A percentile compares a stretch with the other conserved stretches of the same genome.
These are phyloP conservation scores for Myiothlypis coronata DNA, from an alignment of 2,797 vertebrate genomes.

Conservation along the genomic window DNA sequence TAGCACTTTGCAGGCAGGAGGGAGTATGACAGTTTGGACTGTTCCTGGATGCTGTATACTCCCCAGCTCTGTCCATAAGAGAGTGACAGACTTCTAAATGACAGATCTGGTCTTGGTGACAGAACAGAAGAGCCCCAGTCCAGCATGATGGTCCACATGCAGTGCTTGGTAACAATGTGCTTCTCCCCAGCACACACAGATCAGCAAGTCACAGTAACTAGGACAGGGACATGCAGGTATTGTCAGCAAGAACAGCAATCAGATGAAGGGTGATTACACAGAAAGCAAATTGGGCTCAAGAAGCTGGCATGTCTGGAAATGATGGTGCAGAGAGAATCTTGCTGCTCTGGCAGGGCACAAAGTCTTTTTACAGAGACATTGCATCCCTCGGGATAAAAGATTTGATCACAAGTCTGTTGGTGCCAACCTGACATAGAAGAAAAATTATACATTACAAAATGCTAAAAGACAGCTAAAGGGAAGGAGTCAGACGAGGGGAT, in stretches of 20 bases:
- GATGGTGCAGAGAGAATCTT: background rate
- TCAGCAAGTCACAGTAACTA: background rate
- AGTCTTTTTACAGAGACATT: conserved; percentile 37
- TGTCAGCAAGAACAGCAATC: background rate
- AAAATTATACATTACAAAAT: conserved; percentile 57
- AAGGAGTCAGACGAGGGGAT: background rate
- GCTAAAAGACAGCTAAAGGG: conserved; percentile 53
- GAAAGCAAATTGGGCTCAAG: background rate
- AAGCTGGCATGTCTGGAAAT: background rate
- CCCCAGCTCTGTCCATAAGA: background rate
- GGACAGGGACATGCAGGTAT: background rate
- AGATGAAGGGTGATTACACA: background rate
- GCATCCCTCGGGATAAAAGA: conserved; percentile 42
- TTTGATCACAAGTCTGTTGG: conserved; percentile 24
- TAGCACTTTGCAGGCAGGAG: background rate
- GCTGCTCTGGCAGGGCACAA: background rate
- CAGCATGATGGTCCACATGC: background rate
- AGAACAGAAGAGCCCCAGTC: background rate
- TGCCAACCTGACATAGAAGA: conserved; percentile 48
- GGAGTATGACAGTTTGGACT: background rate
- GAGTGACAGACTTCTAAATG: background rate
- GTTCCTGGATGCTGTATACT: background rate
- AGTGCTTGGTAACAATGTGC: background rate
- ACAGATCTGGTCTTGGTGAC: background rate
- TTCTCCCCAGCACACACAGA: background rate